phyloP scores from a whole-genome alignment of 2,797 vertebrate species.

The Mus spretus region DNA sequence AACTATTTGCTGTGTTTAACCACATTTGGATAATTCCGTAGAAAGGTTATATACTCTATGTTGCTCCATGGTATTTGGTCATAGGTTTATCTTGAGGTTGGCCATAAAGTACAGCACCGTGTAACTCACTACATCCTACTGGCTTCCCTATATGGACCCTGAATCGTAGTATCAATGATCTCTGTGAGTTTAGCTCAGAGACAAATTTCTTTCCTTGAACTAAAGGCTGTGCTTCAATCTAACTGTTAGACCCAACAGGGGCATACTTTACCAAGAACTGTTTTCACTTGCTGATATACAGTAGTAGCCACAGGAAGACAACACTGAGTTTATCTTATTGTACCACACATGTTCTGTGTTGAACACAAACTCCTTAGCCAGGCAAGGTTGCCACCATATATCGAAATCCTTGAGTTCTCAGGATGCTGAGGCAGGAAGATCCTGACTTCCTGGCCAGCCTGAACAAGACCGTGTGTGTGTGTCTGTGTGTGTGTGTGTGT shows the following conservation, averaged over 20 bases:
- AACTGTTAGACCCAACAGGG: not conserved
- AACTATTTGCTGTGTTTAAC: not conserved
- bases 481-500: not conserved
- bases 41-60: not conserved
- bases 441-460: not conserved
- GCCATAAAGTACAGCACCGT: not conserved
- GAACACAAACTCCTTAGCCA: not conserved
- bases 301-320: not conserved
- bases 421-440: not conserved
- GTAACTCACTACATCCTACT: not conserved
- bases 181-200: not conserved
- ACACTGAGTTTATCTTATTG: not conserved
- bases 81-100: not conserved
- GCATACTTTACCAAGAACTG: not conserved
- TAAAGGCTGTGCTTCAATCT: not conserved
- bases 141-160: not conserved
- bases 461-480: not conserved
- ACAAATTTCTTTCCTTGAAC: not conserved
- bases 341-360: constrained; percentile 2
- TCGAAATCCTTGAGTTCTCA: not conserved
- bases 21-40: not conserved
- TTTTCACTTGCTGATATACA: not conserved
- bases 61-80: not conserved
- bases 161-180: not conserved
- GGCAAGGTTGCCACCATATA: not conserved